These are phyloP conservation scores for Dasypus novemcinctus DNA, from an alignment of 2,113 vertebrate genomes.

Conservation along the genomic window DNA sequence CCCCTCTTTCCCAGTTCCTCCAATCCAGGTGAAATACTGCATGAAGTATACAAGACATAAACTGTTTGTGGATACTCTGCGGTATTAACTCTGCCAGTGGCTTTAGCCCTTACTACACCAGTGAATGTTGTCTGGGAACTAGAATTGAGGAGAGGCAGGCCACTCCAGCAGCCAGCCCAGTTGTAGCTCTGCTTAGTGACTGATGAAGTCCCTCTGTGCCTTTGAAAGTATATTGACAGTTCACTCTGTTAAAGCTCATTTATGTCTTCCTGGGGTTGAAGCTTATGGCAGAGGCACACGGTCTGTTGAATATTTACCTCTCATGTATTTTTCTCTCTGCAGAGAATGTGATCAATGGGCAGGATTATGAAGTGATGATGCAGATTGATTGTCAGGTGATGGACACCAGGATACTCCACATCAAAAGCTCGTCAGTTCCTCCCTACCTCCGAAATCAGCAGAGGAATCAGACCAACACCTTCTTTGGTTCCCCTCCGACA, in stretches of 20 bases:
- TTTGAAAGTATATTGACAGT: not conserved
- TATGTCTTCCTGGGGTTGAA: not conserved
- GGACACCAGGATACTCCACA: conserved; percentile 94
- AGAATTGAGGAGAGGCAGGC: not conserved
- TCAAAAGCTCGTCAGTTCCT: conserved; percentile 93
- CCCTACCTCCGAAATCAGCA: conserved; percentile 87
- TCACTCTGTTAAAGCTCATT: not conserved
- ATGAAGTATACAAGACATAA: not conserved
- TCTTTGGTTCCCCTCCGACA: conserved; percentile 84
- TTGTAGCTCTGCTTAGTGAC: not conserved
- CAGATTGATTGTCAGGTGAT: conserved; percentile 98
- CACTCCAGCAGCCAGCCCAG: not conserved
- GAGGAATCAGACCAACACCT: conserved; percentile 86
- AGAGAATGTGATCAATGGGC: conserved; percentile 94
- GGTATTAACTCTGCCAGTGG: not conserved
- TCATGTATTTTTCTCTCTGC: conserved; percentile 40
- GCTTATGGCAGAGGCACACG: fast-evolving
- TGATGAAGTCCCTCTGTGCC: not conserved
- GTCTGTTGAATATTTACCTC: not conserved
- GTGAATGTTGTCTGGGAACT: not conserved
- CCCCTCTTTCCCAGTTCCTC: not conserved
- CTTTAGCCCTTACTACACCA: not conserved
- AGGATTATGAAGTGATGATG: conserved; percentile 97
- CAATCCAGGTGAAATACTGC: not conserved
- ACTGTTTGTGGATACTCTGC: not conserved